These are phyloP conservation scores for Galerucella pusilla DNA, from an alignment of 2,888 invertebrate genomes.

Conservation along the genomic window DNA sequence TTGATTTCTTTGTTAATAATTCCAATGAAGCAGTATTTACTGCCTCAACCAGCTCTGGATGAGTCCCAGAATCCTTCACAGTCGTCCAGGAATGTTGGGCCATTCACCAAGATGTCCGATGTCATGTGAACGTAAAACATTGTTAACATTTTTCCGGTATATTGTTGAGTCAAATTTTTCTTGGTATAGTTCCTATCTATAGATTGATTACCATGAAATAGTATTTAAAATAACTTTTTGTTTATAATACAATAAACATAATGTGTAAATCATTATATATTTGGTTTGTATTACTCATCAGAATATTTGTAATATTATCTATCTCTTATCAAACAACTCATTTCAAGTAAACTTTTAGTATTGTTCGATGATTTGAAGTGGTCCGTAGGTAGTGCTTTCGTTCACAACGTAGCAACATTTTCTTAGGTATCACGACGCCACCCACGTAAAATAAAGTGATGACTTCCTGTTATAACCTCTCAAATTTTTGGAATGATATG, in stretches of 20 bases:
- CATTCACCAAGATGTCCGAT: too few species aligned
- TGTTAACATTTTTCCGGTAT: too few species aligned
- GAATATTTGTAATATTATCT: not conserved
- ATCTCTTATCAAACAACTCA: constrained; percentile 4
- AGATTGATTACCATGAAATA: too few species aligned
- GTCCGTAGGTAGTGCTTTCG: not conserved
- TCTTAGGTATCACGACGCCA: not conserved
- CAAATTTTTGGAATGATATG: constrained; percentile 24
- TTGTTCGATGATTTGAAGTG: not conserved
- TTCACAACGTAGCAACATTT: not conserved
- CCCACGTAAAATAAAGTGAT: constrained; percentile 12
- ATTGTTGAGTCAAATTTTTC: too few species aligned
- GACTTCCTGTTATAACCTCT: constrained; percentile 26
- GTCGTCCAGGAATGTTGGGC: too few species aligned
- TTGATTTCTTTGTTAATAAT: too few species aligned
- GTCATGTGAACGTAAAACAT: too few species aligned
- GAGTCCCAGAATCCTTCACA: too few species aligned
- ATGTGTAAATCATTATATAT: not conserved
- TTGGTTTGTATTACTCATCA: not conserved
- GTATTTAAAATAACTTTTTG: not conserved
- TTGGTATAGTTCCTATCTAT: too few species aligned
- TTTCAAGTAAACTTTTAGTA: not conserved
- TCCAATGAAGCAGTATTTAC: too few species aligned
- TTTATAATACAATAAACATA: not conserved
- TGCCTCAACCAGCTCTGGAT: too few species aligned